Conservation (phyloP, 64 coral and sea anemone genomes). For the Dendronephthya gigantea region DNA sequence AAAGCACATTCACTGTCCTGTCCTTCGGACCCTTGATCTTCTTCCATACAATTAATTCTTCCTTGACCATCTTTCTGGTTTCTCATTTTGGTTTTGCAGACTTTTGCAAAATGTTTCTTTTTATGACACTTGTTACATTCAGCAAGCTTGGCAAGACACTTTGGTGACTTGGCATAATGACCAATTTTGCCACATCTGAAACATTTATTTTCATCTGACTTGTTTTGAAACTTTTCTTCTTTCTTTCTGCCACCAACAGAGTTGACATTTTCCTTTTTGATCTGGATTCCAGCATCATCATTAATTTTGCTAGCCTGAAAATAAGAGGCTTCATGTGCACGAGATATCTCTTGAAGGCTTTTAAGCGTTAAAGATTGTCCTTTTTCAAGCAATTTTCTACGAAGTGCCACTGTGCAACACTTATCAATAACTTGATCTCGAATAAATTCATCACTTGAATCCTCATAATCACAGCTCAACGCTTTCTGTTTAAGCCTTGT, state of each 20-base stretch:
- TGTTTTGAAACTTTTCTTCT: not conserved
- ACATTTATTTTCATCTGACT: not conserved
- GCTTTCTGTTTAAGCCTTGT: not conserved
- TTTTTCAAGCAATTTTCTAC: not conserved
- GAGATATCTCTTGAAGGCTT: not conserved
- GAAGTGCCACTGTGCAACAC: not conserved
- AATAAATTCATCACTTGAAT: slow-evolving; percentile 9
- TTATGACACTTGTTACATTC: not conserved
- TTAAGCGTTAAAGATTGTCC: not conserved
- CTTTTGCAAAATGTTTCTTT: not conserved
- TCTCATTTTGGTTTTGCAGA: not conserved
- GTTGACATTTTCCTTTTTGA: not conserved
- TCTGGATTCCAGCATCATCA: not conserved
- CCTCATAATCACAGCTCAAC: not conserved
- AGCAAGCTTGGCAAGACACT: not conserved
- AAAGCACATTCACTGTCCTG: not conserved
- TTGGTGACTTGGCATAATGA: not conserved
- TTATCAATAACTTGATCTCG: slow-evolving; percentile 17
- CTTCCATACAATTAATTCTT: not conserved
- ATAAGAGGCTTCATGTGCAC: not conserved
- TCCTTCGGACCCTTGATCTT: not conserved
- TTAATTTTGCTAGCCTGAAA: not conserved
- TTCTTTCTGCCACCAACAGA: not conserved
- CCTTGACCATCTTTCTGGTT: not conserved
- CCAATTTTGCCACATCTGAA: not conserved